A percentile compares a stretch with the other conserved stretches of the same genome.
Evolutionary conservation across 2,113 vertebrate genomes (phyloP).

Genomic region (Indri indri): DNA sequence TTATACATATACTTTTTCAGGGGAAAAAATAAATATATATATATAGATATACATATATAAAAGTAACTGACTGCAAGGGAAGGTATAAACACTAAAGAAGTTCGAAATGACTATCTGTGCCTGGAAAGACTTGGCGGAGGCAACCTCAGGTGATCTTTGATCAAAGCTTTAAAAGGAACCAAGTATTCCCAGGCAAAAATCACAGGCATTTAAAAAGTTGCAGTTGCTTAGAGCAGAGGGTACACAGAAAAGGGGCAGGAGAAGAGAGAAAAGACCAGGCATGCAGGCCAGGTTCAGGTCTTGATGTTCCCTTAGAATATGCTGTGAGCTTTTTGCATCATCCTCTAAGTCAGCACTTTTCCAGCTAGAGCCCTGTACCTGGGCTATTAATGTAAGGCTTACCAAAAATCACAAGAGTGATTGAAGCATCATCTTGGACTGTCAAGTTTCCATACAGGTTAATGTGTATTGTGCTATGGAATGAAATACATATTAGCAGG

Average conservation of each 20-base stretch:
- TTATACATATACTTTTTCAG: not conserved
- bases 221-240: not conserved
- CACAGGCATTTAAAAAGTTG: not conserved
- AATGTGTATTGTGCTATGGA: not conserved
- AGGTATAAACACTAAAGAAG: not conserved
- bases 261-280: not conserved
- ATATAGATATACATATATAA: not conserved
- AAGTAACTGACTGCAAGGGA: not conserved
- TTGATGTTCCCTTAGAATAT: not conserved
- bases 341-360: not conserved
- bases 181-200: not conserved
- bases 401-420: not conserved
- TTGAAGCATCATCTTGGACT: not conserved
- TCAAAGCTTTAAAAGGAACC: not conserved
- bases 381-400: not conserved
- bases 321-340: not conserved
- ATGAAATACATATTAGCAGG: not conserved
- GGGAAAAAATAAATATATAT: not conserved
- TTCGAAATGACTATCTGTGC: not conserved
- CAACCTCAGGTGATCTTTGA: not conserved
- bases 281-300: not conserved
- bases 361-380: rapidly evolving
- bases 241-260: not conserved
- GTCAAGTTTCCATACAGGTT: not conserved
- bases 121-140: not conserved